Percentiles rank a stretch among this genome's conserved stretches.
Conservation (phyloP, 2,113 vertebrate genomes). For the Chionomys nivalis region DNA sequence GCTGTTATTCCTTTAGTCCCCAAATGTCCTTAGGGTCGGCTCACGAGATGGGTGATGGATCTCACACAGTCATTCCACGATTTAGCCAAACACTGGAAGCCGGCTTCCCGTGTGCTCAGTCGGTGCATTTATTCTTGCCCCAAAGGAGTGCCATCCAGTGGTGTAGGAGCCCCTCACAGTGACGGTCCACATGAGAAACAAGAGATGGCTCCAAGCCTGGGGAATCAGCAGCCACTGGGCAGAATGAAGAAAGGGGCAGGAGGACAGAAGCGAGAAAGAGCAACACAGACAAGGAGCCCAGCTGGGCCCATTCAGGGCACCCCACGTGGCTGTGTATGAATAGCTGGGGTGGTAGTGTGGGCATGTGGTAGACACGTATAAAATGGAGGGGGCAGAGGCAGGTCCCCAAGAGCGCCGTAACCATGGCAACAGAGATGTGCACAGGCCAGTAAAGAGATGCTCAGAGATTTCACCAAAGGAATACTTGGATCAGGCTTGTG, state of each 20-base stretch:
- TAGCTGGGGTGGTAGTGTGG: background rate
- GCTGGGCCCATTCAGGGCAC: background rate
- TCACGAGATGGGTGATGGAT: rapidly evolving
- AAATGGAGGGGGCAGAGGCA: conserved; percentile 33
- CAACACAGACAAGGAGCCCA: rapidly evolving
- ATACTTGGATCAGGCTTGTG: background rate
- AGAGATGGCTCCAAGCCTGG: background rate
- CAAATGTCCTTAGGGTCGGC: background rate
- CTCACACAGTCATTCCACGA: background rate
- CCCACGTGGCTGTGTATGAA: background rate
- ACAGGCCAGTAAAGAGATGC: background rate
- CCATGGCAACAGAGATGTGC: conserved; percentile 28
- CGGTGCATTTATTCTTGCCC: background rate
- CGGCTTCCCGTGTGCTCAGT: background rate
- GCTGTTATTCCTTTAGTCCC: background rate
- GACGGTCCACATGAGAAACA: background rate
- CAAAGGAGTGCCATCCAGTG: background rate
- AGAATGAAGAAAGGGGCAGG: background rate
- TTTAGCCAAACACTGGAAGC: background rate
- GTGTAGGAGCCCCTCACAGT: background rate
- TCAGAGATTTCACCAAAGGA: background rate
- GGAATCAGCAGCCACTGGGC: background rate
- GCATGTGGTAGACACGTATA: background rate
- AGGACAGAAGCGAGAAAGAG: background rate
- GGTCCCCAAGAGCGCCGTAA: conserved; percentile 44